Conservation (phyloP, 37 sponge, comb jelly and placozoan genomes). For the Dysidea cf. avara region DNA sequence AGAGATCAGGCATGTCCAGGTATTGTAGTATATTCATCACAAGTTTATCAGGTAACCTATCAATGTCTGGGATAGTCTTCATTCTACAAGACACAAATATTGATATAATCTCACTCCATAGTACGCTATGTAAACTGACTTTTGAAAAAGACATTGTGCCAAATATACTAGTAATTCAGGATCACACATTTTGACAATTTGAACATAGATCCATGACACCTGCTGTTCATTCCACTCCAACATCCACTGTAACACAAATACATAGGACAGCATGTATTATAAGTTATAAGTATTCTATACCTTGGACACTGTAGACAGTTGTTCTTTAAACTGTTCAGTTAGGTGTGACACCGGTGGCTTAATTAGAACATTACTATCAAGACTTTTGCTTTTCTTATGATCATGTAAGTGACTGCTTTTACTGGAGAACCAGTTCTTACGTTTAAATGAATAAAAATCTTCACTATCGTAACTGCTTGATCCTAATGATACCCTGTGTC, state of each 20-base stretch:
- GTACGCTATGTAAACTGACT: slow-evolving; percentile 25
- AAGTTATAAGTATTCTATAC: slow-evolving; percentile 10
- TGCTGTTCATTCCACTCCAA: slow-evolving; percentile 28
- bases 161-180: slow-evolving; percentile 65
- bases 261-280: not conserved
- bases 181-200: slow-evolving; percentile 68
- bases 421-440: slow-evolving; percentile 17
- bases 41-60: slow-evolving; percentile 44
- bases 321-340: slow-evolving; percentile 54
- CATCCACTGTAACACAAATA: slow-evolving; percentile 44
- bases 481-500: not conserved
- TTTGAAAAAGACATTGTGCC: slow-evolving; percentile 75
- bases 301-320: slow-evolving; percentile 40
- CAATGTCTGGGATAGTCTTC: slow-evolving; percentile 17
- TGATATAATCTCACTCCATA: not conserved
- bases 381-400: slow-evolving; percentile 12
- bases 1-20: slow-evolving; percentile 41
- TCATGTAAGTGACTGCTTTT: slow-evolving; percentile 17
- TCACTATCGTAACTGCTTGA: not conserved
- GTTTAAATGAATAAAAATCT: slow-evolving; percentile 26
- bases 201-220: slow-evolving; percentile 37
- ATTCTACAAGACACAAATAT: slow-evolving; percentile 24
- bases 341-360: slow-evolving; percentile 4
- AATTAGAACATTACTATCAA: not conserved
- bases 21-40: slow-evolving; percentile 58